Conservation (phyloP, 2,888 invertebrate species). For the Tipula confusa region DNA sequence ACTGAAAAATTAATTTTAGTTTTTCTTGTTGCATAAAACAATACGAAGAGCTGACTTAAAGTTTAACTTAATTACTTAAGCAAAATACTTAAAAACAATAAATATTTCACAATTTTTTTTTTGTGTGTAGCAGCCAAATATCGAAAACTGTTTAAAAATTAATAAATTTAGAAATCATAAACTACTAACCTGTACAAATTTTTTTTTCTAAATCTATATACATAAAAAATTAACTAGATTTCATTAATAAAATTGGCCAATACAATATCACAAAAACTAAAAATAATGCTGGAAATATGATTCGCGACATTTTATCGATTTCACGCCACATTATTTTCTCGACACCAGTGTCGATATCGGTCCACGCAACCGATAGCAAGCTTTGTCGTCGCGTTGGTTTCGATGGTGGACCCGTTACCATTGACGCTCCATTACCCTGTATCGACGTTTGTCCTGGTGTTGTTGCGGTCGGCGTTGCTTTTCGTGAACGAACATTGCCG, state of each 20-base stretch:
- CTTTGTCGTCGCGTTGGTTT: constrained; percentile 49
- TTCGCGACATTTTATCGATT: constrained; percentile 71
- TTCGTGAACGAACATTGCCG: constrained; percentile 58
- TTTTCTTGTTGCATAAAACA: too few species aligned
- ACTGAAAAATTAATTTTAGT: too few species aligned
- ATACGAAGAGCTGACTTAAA: too few species aligned
- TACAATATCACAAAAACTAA: constrained; percentile 70
- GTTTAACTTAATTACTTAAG: background rate
- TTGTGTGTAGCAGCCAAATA: background rate
- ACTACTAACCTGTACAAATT: background rate
- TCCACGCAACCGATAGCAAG: constrained; percentile 57
- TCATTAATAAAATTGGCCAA: constrained; percentile 72
- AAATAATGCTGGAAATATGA: constrained; percentile 74
- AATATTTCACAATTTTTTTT: background rate
- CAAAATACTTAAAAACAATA: background rate
- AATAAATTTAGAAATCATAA: background rate
- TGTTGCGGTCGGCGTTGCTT: constrained; percentile 51
- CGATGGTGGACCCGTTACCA: constrained; percentile 36
- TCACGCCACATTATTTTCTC: constrained; percentile 72
- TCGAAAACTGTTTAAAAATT: background rate
- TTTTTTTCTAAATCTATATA: background rate
- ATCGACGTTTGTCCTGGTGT: constrained; percentile 51
- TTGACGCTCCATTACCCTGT: constrained; percentile 47
- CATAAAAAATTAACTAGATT: constrained; percentile 51
- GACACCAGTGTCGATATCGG: constrained; percentile 63